These are phyloP conservation scores for Crossaster papposus DNA, from an alignment of 53 echinoderm and acorn worm genomes.

Conservation along the genomic window DNA sequence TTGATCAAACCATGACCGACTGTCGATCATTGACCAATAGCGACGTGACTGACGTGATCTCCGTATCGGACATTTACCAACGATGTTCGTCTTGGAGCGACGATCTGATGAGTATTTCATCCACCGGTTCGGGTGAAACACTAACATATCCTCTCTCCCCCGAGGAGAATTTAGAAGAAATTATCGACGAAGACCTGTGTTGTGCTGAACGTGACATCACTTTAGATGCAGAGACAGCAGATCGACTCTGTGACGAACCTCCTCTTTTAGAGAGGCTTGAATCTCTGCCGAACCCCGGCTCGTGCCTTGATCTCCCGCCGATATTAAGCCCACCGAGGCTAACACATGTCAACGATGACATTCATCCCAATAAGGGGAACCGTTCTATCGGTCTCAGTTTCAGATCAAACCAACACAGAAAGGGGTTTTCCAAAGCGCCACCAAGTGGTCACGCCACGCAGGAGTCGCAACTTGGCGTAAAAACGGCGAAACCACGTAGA, in stretches of 20 bases:
- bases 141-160: conserved; percentile 1
- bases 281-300: neutral
- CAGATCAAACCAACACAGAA: neutral
- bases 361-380: neutral
- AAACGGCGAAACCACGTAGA: neutral
- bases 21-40: neutral
- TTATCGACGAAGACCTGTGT: neutral
- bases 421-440: neutral
- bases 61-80: neutral
- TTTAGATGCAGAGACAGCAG: neutral
- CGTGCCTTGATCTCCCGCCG: conserved; percentile 24
- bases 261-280: conserved; percentile 31
- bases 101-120: conserved; percentile 34
- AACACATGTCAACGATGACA: neutral
- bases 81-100: neutral
- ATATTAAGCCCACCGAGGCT: conserved; percentile 24
- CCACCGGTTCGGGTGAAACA: conserved; percentile 44
- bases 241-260: conserved; percentile 14
- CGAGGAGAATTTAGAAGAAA: neutral
- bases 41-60: neutral
- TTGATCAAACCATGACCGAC: neutral
- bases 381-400: neutral
- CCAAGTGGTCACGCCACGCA: neutral
- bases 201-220: neutral
- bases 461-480: neutral